Percentiles rank a stretch among this genome's conserved stretches.
Conservation (phyloP, 2,797 vertebrate genomes). For the Nannoperca obscura region DNA sequence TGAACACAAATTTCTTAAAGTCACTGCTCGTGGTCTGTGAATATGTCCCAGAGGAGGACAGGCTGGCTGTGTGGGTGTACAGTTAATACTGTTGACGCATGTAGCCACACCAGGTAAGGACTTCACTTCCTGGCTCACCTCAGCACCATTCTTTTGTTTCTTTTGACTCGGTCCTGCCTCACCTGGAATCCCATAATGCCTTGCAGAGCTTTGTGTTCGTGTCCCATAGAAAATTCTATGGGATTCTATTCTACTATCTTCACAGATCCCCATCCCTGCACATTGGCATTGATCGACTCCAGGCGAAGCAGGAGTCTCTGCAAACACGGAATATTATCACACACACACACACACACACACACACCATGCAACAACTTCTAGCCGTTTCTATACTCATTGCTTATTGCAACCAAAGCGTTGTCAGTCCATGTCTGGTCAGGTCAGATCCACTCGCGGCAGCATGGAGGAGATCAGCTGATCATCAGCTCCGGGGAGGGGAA, state of each 20-base stretch:
- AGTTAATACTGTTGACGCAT: not conserved
- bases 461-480: not conserved
- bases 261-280: too few relatives aligned
- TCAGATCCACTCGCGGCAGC: not conserved
- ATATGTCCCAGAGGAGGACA: not conserved
- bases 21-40: not conserved
- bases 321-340: too few relatives aligned
- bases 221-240: slow-evolving; percentile 1
- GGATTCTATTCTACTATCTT: too few relatives aligned
- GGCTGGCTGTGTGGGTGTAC: too few relatives aligned
- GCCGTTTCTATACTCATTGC: too few relatives aligned
- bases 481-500: not conserved
- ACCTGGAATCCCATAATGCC: not conserved
- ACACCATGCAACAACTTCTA: too few relatives aligned
- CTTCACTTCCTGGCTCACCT: not conserved
- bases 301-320: too few relatives aligned
- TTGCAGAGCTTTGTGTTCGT: not conserved
- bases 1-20: not conserved
- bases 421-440: not conserved
- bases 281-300: too few relatives aligned
- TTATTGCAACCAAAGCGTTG: not conserved
- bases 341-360: too few relatives aligned
- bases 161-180: not conserved
- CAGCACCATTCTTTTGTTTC: not conserved
- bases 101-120: not conserved